Conservation (phyloP, 2,888 invertebrate species). For the Dryobota labecula region DNA sequence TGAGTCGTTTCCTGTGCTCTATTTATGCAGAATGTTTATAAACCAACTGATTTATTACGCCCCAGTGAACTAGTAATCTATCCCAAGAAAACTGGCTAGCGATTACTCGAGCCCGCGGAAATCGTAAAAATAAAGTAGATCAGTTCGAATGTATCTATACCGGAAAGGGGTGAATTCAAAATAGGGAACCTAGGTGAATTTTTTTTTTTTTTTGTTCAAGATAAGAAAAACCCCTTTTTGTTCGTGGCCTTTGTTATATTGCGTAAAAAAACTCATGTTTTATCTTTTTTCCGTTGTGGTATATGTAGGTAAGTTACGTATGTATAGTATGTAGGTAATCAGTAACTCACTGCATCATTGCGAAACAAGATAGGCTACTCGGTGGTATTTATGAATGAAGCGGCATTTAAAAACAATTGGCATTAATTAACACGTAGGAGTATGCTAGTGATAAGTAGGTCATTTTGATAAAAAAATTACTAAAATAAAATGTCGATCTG, state of each 20-base stretch:
- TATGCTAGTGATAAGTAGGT: slow-evolving; percentile 28
- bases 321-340: background rate
- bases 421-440: slow-evolving; percentile 13
- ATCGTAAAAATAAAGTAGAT: slow-evolving; percentile 2
- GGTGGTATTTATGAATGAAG: slow-evolving; percentile 41
- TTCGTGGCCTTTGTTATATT: background rate
- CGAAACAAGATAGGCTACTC: slow-evolving; percentile 22
- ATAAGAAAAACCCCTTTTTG: background rate
- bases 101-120: background rate
- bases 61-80: slow-evolving; percentile 48
- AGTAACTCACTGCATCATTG: slow-evolving; percentile 4
- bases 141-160: background rate
- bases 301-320: background rate
- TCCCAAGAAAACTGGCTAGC: slow-evolving; percentile 7
- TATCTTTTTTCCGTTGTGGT: background rate
- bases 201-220: background rate
- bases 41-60: slow-evolving; percentile 22
- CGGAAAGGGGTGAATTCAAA: slow-evolving; percentile 12
- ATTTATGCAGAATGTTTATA: slow-evolving; percentile 37
- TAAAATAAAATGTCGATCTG: slow-evolving; percentile 16
- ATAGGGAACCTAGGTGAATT: background rate
- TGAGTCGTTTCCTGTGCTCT: slow-evolving; percentile 52
- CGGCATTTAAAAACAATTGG: slow-evolving; percentile 19
- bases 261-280: background rate
- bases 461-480: slow-evolving; percentile 38